These are phyloP conservation scores for Epinotia ramella DNA, from an alignment of 2,888 invertebrate species.

Conservation along the genomic window DNA sequence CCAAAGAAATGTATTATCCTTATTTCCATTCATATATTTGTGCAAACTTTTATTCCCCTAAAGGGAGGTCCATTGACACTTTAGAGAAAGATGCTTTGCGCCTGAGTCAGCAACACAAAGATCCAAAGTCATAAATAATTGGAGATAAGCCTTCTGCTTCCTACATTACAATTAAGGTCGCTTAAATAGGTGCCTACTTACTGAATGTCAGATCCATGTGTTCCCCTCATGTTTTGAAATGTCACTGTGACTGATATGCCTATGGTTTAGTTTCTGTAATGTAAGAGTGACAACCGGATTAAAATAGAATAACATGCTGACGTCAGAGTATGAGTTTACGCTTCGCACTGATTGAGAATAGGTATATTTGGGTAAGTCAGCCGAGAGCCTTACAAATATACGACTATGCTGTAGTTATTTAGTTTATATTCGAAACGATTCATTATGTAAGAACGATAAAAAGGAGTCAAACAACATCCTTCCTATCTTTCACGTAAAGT, in stretches of 20 bases:
- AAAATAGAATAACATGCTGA: slow-evolving; percentile 77
- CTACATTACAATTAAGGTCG: slow-evolving; percentile 75
- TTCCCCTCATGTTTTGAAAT: slow-evolving; percentile 81
- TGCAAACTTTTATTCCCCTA: slow-evolving; percentile 26
- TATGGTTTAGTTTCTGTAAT: slow-evolving; percentile 81
- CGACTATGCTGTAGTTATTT: too few relatives aligned
- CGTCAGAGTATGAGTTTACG: slow-evolving; percentile 69
- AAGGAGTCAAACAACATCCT: background rate
- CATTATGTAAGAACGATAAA: too few relatives aligned
- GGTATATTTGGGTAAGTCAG: slow-evolving; percentile 5
- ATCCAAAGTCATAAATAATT: slow-evolving; percentile 57
- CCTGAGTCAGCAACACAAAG: slow-evolving; percentile 24
- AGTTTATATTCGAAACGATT: too few relatives aligned
- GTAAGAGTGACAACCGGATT: slow-evolving; percentile 82
- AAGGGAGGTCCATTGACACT: slow-evolving; percentile 29
- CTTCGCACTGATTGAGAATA: slow-evolving; percentile 58
- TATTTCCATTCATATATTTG: slow-evolving; percentile 25
- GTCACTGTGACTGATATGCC: slow-evolving; percentile 79
- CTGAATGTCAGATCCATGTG: slow-evolving; percentile 81
- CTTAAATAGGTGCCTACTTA: slow-evolving; percentile 64
- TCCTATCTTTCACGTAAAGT: background rate
- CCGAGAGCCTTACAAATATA: background rate
- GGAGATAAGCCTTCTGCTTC: slow-evolving; percentile 70
- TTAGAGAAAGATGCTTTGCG: slow-evolving; percentile 20
- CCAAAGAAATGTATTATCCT: slow-evolving; percentile 22